Base-by-base conservation (phyloP, 1,140 invertebrate species). In the Ceratina calcarata region DNA sequence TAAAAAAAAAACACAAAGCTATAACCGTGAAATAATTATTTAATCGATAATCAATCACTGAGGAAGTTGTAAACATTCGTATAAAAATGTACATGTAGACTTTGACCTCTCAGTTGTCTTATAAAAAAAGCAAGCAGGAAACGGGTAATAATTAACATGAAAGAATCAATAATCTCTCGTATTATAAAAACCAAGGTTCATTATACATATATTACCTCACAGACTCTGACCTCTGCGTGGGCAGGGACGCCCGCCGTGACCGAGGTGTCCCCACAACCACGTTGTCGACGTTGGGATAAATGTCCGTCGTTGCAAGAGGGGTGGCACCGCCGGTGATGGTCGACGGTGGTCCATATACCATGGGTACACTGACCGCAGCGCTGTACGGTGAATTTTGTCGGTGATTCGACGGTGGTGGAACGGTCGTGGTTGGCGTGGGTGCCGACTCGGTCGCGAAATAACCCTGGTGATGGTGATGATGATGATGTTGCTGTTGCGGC, bases 151-250 rank as follows among this genome's bases (percentile, higher is more conserved):
- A 61, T 24, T 61, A 61, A 61, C 60, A 10, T 3, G 60, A 24
- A 16, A 57, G 8, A 57, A 57, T 18, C 55, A 6, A n/a, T 57
- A 57, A n/a, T 18, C 16, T n/a, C 15, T 4, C 55, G n/a, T n/a
- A n/a, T 1, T 18, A 57, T 57, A 57, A 57, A 62, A 62, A 62
- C 27, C 60, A 62, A 62, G 16, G 20, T 62, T 18, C n/a, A 22
- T 60, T 62, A 62, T 62, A n/a, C 0, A 27, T 27, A 57, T 57
- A 55, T 83, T 89, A 93, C 92, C 95, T 96, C 57, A 95, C 95
- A 4, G 96, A 96, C 89, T 96, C 96, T 2, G 96, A 96, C 80
- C 96, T 93, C 89, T 97, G 96, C 0, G 96, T 93, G 3, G 96
- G 96, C 73, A 97, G 88, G 0, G 96, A 96, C 10, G 96, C 94